These are phyloP conservation scores for Vidua macroura DNA, from an alignment of 2,113 vertebrate genomes.

Conservation along the genomic window DNA sequence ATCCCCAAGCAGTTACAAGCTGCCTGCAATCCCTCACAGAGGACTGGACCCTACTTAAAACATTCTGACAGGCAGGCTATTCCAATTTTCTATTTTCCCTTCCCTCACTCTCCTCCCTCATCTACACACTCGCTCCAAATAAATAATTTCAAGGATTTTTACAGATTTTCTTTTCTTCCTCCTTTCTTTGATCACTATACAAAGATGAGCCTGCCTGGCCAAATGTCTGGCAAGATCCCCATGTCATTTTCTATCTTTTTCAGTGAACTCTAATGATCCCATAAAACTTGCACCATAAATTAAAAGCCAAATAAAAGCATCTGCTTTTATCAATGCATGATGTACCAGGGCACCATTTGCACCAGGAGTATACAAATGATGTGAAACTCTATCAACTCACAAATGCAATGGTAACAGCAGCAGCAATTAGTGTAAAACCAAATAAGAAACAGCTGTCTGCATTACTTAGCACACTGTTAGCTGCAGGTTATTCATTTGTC, in stretches of 20 bases:
- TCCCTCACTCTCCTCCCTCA: neutral
- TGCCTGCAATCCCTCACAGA: neutral
- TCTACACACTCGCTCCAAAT: neutral
- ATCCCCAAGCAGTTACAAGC: neutral
- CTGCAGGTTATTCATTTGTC: neutral
- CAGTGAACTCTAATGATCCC: neutral
- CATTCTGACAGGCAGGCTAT: neutral
- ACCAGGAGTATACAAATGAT: neutral
- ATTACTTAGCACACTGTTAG: neutral
- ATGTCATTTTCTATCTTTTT: neutral
- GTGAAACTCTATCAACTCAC: neutral
- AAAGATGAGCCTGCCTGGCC: neutral
- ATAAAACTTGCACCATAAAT: neutral
- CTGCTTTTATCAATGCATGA: neutral
- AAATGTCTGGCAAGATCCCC: neutral
- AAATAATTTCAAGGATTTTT: neutral
- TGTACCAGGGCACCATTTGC: neutral
- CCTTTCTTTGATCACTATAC: neutral
- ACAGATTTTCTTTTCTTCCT: neutral
- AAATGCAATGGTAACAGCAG: neutral
- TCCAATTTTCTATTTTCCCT: neutral
- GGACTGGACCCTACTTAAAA: neutral
- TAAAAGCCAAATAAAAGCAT: neutral
- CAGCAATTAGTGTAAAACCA: neutral
- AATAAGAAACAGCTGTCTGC: slow-evolving; percentile 19